phyloP scores from a whole-genome alignment of 2,888 invertebrate species.

The Meiosimyza decipiens region DNA sequence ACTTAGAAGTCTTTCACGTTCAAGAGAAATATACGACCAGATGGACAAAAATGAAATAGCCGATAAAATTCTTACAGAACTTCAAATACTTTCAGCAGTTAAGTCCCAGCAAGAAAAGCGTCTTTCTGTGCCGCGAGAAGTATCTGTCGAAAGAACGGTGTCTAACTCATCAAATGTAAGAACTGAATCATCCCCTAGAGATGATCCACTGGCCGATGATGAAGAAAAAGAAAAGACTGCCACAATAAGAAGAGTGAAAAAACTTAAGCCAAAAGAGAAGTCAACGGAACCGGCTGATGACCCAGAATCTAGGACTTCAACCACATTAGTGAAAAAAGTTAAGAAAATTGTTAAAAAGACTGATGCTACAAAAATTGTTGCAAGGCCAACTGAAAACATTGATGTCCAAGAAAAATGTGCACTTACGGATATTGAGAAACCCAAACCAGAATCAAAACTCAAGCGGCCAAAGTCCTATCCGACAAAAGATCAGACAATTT shows the following conservation, averaged over 20 bases:
- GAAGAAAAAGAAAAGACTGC: slow-evolving; percentile 46
- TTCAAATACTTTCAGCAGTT: slow-evolving; percentile 60
- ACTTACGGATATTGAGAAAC: slow-evolving; percentile 45
- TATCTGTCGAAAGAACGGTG: slow-evolving; percentile 25
- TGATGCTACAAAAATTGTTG: slow-evolving; percentile 41
- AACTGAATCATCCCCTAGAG: neutral
- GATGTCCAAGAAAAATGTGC: slow-evolving; percentile 27
- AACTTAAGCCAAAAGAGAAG: slow-evolving; percentile 58
- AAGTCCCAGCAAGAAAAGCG: slow-evolving; percentile 53
- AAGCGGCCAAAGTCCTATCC: slow-evolving; percentile 72
- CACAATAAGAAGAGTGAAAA: slow-evolving; percentile 56
- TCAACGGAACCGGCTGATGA: slow-evolving; percentile 40
- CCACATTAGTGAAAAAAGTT: slow-evolving; percentile 55
- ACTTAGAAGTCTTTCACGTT: slow-evolving; percentile 55
- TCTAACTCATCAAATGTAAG: neutral
- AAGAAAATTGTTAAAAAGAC: slow-evolving; percentile 60
- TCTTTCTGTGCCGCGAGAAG: slow-evolving; percentile 37
- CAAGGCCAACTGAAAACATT: slow-evolving; percentile 36
- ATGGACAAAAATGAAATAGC: slow-evolving; percentile 60
- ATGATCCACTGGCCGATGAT: slow-evolving; percentile 34
- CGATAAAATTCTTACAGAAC: slow-evolving; percentile 63
- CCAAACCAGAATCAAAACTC: slow-evolving; percentile 67
- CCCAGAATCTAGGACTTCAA: slow-evolving; percentile 41
- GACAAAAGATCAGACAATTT: slow-evolving; percentile 63
- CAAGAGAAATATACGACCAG: slow-evolving; percentile 49